These are phyloP conservation scores for Ptychoptera albimana DNA, from an alignment of 2,888 invertebrate species.

Conservation along the genomic window DNA sequence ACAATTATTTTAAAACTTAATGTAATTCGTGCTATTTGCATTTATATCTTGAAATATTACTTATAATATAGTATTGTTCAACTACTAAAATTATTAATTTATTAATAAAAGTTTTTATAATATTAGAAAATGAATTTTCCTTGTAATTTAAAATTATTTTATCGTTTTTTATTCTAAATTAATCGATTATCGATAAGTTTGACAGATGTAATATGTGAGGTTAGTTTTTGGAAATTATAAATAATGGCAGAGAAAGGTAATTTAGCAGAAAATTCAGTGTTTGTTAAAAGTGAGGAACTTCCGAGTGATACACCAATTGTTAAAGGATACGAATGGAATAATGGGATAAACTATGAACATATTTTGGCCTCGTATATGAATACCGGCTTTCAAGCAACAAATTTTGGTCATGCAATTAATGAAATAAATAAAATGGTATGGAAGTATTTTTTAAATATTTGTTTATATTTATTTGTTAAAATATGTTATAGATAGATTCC, in stretches of 20 bases:
- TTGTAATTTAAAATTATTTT: too few species aligned
- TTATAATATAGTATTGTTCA: too few species aligned
- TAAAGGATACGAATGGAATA: conserved; percentile 85
- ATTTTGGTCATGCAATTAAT: conserved; percentile 75
- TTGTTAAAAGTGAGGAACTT: conserved; percentile 49
- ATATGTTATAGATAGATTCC: conserved; percentile 40
- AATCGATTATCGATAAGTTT: too few species aligned
- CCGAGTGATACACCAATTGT: conserved; percentile 52
- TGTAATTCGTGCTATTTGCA: too few species aligned
- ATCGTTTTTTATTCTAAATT: too few species aligned
- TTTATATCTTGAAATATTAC: too few species aligned
- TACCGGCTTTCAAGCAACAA: conserved; percentile 96
- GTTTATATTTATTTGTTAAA: conserved; percentile 4
- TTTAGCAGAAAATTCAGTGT: conserved; percentile 51
- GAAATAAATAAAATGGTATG: conserved; percentile 84
- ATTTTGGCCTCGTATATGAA: conserved; percentile 62
- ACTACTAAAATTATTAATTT: too few species aligned
- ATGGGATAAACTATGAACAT: conserved; percentile 70
- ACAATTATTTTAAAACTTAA: too few species aligned
- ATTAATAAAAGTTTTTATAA: too few species aligned
- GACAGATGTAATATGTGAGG: too few species aligned
- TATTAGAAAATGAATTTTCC: too few species aligned
- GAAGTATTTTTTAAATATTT: background rate
- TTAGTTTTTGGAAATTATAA: background rate
- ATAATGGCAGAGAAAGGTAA: conserved; percentile 21